Conservation (phyloP, 1,140 invertebrate genomes). For the Plutomurus gul region DNA sequence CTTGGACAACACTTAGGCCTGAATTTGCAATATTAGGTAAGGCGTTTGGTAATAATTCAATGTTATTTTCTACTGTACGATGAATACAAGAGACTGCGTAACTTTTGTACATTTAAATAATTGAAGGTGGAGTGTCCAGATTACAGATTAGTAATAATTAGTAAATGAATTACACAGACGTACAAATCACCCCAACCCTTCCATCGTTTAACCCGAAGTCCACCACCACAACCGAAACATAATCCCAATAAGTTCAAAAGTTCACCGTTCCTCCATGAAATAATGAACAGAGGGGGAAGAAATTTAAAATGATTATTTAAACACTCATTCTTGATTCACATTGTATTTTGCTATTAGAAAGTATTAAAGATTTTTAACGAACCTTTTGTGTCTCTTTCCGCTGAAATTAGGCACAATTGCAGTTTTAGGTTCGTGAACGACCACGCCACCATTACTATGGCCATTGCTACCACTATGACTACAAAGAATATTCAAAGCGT, state of each 20-base stretch:
- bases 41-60: too few relatives aligned
- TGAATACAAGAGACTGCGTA: too few relatives aligned
- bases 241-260: too few relatives aligned
- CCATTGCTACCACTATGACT: neutral
- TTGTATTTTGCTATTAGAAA: neutral
- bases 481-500: neutral
- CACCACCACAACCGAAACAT: too few relatives aligned
- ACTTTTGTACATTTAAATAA: too few relatives aligned
- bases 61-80: too few relatives aligned
- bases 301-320: neutral
- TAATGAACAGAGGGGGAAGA: neutral
- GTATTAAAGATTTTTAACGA: neutral
- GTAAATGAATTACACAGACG: too few relatives aligned
- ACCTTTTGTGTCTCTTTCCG: constrained; percentile 47
- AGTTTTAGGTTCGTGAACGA: constrained; percentile 45
- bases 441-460: neutral
- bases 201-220: too few relatives aligned
- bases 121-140: too few relatives aligned
- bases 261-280: too few relatives aligned
- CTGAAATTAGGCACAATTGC: constrained; percentile 46
- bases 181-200: too few relatives aligned
- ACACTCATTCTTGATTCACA: neutral
- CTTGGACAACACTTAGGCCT: neutral
- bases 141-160: too few relatives aligned
- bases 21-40: neutral